Evolutionary conservation across 35 echinoderm and acorn worm genomes (phyloP).

Genomic region (Apostichopus californicus): DNA sequence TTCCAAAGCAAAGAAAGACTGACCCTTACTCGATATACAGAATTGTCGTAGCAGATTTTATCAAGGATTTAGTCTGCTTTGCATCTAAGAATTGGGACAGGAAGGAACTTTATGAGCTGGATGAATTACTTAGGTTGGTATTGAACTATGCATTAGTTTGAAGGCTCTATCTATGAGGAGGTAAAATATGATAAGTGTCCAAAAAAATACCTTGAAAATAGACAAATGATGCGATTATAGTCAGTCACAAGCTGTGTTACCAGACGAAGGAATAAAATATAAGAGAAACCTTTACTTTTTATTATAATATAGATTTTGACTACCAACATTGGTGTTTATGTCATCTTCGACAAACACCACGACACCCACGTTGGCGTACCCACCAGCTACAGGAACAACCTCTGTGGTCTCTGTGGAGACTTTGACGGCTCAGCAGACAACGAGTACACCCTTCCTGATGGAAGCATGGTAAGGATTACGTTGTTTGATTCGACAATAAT

Average conservation of each 20-base stretch:
- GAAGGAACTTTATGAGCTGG: no score
- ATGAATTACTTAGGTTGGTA: no score
- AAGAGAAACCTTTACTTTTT: background rate
- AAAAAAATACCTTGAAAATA: no score
- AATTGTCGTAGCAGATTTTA: no score
- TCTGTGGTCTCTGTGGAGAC: constrained; percentile 89
- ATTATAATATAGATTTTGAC: background rate
- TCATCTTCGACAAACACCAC: constrained; percentile 29
- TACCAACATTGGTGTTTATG: constrained; percentile 2
- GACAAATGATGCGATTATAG: no score
- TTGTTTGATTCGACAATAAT: background rate
- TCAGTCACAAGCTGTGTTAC: background rate
- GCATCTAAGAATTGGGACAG: no score
- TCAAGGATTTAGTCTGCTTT: no score
- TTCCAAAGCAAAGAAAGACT: no score
- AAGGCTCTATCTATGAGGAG: no score
- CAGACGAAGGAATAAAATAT: background rate
- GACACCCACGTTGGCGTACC: constrained; percentile 7
- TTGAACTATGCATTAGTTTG: no score
- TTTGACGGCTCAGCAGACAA: constrained; percentile 71
- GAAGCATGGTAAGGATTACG: constrained; percentile 56
- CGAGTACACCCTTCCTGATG: constrained; percentile 76
- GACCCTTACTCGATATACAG: no score
- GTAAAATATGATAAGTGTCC: no score
- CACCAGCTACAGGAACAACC: constrained; percentile 28